Percentiles rank a stretch among this genome's conserved stretches.
phyloP scores from a whole-genome alignment of 2,113 vertebrate species.

The Myotis davidii region DNA sequence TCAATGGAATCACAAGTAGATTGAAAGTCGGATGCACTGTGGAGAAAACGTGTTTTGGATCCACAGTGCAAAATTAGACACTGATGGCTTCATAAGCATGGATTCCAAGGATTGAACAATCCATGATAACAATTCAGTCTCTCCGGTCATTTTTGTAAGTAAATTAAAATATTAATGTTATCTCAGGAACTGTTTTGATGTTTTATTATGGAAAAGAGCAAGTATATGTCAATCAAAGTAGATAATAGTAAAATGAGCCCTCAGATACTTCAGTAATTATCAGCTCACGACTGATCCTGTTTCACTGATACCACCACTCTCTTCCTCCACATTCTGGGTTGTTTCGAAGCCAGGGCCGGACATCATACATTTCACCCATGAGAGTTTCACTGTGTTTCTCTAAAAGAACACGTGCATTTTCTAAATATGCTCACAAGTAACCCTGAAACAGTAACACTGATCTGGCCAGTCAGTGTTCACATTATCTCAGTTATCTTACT shows the following conservation, averaged over 20 bases:
- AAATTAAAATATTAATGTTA: neutral
- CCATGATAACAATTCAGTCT: neutral
- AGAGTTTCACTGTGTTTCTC: neutral
- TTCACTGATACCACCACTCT: accelerated
- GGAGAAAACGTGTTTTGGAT: neutral
- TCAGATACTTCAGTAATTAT: neutral
- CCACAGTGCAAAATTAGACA: neutral
- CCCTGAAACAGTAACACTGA: neutral
- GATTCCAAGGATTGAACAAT: neutral
- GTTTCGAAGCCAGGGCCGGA: neutral
- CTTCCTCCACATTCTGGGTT: neutral
- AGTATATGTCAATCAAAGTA: neutral
- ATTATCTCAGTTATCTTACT: neutral
- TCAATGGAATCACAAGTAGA: conserved; percentile 56
- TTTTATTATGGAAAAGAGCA: neutral
- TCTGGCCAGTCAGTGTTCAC: neutral
- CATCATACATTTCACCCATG: neutral
- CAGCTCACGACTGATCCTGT: accelerated
- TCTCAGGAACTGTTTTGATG: neutral
- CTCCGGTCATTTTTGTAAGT: neutral
- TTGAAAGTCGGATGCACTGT: neutral
- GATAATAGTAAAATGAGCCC: neutral
- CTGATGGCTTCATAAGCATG: neutral
- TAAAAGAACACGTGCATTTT: neutral
- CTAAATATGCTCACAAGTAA: neutral